Conservation (phyloP, 2,888 invertebrate genomes). For the Tetheella fluctuosa region DNA sequence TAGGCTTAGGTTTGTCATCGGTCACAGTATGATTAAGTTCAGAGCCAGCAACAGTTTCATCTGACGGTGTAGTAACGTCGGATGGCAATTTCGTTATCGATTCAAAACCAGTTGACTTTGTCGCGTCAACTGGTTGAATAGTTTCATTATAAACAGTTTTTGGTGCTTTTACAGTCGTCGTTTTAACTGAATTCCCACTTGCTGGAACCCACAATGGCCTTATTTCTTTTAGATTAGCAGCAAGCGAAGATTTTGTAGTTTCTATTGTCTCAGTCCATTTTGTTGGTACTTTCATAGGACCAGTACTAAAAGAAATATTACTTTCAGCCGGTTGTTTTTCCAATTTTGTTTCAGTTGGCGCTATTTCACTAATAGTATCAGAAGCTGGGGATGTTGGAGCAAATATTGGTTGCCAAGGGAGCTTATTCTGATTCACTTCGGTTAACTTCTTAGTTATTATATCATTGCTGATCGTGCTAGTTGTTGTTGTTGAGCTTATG, state of each 20-base stretch:
- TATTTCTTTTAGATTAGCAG: conserved; percentile 42
- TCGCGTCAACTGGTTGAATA: conserved; percentile 62
- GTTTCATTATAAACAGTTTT: conserved; percentile 45
- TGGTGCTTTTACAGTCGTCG: conserved; percentile 44
- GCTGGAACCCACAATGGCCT: conserved; percentile 59
- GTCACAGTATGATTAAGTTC: conserved; percentile 54
- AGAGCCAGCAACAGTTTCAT: conserved; percentile 57
- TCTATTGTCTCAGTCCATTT: conserved; percentile 43
- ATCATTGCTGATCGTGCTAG: conserved; percentile 55
- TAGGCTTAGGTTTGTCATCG: conserved; percentile 45
- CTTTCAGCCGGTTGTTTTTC: conserved; percentile 68
- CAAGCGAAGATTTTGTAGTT: conserved; percentile 28
- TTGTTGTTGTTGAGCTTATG: conserved; percentile 45
- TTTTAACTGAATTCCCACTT: conserved; percentile 44
- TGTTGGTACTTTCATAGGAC: conserved; percentile 54
- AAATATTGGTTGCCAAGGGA: conserved; percentile 58
- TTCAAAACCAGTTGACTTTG: conserved; percentile 74
- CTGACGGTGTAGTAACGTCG: conserved; percentile 72
- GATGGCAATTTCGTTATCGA: conserved; percentile 79
- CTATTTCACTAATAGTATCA: conserved; percentile 38
- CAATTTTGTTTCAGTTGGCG: conserved; percentile 54
- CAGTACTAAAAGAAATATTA: conserved; percentile 51
- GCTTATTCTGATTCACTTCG: conserved; percentile 62
- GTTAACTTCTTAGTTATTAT: conserved; percentile 59
- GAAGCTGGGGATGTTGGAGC: conserved; percentile 40